Conservation (phyloP, 2,797 vertebrate species). For the Lepilemur septentrionalis region DNA sequence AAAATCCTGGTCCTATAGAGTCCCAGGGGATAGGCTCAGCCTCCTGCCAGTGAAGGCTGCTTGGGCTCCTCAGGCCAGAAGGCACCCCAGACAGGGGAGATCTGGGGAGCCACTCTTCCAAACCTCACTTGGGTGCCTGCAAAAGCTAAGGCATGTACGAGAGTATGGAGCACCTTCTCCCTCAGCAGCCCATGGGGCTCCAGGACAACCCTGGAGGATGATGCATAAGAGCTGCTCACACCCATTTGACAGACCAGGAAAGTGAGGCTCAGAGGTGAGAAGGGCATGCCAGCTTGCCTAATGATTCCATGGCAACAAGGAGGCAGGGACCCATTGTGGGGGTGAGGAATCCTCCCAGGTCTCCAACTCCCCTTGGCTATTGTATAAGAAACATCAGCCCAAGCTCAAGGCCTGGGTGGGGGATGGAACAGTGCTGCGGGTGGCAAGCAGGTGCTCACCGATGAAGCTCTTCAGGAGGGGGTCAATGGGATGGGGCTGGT, state of each 20-base stretch:
- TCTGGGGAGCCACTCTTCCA: not conserved
- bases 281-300: not conserved
- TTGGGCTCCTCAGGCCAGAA: not conserved
- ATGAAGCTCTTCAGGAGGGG: slow-evolving; percentile 92
- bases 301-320: not conserved
- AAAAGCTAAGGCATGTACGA: not conserved
- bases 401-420: not conserved
- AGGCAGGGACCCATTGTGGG: not conserved
- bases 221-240: not conserved
- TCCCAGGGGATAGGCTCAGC: not conserved
- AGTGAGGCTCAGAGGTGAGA: not conserved
- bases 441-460: slow-evolving; percentile 82
- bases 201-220: not conserved
- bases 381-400: not conserved
- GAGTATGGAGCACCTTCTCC: not conserved
- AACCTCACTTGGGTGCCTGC: not conserved
- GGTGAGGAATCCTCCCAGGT: not conserved
- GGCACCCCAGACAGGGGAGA: not conserved
- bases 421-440: not conserved
- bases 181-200: not conserved
- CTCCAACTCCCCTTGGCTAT: not conserved
- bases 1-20: not conserved
- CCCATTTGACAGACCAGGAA: not conserved
- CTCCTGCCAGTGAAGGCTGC: not conserved
- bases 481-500: slow-evolving; percentile 93